Evolutionary conservation across 2,113 vertebrate genomes (phyloP), one percentile per base, ranked within the genome.

Genomic region (Hassar affinis): DNA sequence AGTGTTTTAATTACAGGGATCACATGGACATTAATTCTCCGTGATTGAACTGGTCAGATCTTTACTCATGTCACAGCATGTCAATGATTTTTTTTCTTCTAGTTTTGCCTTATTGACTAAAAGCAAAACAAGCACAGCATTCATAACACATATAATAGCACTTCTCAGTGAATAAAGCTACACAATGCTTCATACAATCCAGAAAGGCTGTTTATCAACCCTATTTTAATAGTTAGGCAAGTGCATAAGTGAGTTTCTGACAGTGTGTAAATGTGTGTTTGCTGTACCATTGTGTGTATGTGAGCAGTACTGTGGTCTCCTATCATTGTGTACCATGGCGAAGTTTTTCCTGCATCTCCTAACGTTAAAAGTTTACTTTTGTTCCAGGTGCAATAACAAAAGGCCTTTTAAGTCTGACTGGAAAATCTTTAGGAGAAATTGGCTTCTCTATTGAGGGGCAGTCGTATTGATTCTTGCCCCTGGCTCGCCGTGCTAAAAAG

Each of bases 371-470:
- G 92, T 95, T 92, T 92, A 92, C 92, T 94, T 93, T 93, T 91
- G 91, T 92, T 93, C 89, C 90, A 92, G 90, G 89, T 92, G 91
- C 91, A 92, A 91, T 93, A 93, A 94, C 91, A 92, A 93, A 94
- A 92, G 92, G 88, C 91, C 91, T 93, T 95, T 94, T 92, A 93
- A 94, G 91, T 93, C 88, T 86, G 91, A 92, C 93, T 94, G 91
- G 85, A 92, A 93, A 95, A 94, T 93, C 93, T 94, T 94, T 93
- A 92, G 91, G 89, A 93, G 92, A 92, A 94, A 94, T 95, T 93
- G 93, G 93, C 93, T 92, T 85, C 89, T 90, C 91, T 91, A 89
- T 93, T 90, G 91, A 92, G 88, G 90, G 91, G 89, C 90, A 91
- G 90, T 87, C 85, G 57, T 91, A 94, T 95, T 86, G 93, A 94